Evolutionary conservation across 2,888 invertebrate genomes (phyloP), one percentile per base, ranked within the genome.

Genomic region (Fabriciana adippe): DNA sequence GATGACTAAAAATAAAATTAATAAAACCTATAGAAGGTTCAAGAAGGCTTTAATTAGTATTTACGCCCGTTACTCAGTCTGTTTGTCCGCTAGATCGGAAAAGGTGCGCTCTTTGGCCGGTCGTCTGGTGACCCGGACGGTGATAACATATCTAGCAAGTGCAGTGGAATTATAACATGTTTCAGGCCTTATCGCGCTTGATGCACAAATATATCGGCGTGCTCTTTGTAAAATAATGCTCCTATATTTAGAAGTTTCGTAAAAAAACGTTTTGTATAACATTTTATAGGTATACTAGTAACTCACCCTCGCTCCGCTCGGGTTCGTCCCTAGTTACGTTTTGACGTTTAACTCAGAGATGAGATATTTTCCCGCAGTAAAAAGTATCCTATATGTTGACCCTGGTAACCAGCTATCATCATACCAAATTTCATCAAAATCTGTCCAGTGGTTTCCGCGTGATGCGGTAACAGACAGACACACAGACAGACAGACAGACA

Each of bases 61-160:
- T 59, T 59, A 61, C 50, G 55, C n/a, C 53, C 55, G 31, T 63
- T 55, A 56, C 31, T 59, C 54, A 35, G 15, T 21, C 53, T 56
- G 76, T 78, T 78, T 77, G 79, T 78, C 76, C 74, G 68, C 72
- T 51, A n/a, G 55, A 64, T 67, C 74, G 76, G 72, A 77, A 79
- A 80, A 82, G 79, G 81, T 78, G 77, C 72, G 78, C 81, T 76
- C 82, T 83, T 82, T 81, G 81, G 66, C 74, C 81, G 74, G 75
- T 72, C 76, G 74, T 72, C 78, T 75, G 72, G 65, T 78, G 82
- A 82, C 82, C 82, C 81, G 82, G 80, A 79, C 80, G 67, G 71
- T 66, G 82, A 82, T 82, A 82, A 71, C 48, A 68, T 82, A 82
- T 84, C 82, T 70, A 59, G 68, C 70, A 76, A 79, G 73, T 81